Evolutionary conservation across 2,888 invertebrate species (phyloP), one percentile per base, ranked within the genome.

Genomic region (Silvanus unidentatus): DNA sequence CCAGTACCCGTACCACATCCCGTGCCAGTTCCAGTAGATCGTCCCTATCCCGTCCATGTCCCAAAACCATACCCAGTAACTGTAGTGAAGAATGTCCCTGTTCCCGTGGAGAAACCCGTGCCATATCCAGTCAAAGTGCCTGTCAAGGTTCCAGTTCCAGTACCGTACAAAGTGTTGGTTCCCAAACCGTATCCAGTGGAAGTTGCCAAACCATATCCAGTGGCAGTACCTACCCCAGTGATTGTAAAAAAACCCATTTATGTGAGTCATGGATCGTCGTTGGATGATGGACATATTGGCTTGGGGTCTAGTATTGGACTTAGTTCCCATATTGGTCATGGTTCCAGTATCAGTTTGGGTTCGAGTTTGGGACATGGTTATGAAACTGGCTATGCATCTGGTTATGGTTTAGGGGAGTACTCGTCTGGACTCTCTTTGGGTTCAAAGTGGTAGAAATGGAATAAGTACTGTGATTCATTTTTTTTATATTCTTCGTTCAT

Each of bases 71-170:
- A 67, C 47, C 67, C 69, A 48, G 75, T 78, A 0, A 66, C 74
- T 1, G 75, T 79, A 0, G 76, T 76, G 45, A 71, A 75, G 43
- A 76, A 75, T 2, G 74, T 77, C 35, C 74, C 77, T 2, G 73
- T 74, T 29, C 77, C 74, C 2, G 77, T 79, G 1, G 72, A 77
- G 1, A 77, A 76, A 49, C 77, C 75, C 0, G 77, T 78, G 1
- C 78, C 68, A 27, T 59, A 60, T 42, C 70, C 63, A 51, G 69
- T 68, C 22, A 61, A 67, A 68, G 73, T 75, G 39, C 72, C 73
- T 53, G 71, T 74, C 8, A 69, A 59, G 51, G 65, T 69, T 40
- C 56, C 64, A 13, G 64, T 68, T 9, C 63, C 67, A 28, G 66
- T 66, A n/a, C 69, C 66, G 40, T 61, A 64, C 16, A 62, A 63